A percentile compares a stretch with the other conserved stretches of the same genome.
These are phyloP conservation scores for Crocodylus rhombifer DNA, from an alignment of 2,797 vertebrate genomes.

Conservation along the genomic window DNA sequence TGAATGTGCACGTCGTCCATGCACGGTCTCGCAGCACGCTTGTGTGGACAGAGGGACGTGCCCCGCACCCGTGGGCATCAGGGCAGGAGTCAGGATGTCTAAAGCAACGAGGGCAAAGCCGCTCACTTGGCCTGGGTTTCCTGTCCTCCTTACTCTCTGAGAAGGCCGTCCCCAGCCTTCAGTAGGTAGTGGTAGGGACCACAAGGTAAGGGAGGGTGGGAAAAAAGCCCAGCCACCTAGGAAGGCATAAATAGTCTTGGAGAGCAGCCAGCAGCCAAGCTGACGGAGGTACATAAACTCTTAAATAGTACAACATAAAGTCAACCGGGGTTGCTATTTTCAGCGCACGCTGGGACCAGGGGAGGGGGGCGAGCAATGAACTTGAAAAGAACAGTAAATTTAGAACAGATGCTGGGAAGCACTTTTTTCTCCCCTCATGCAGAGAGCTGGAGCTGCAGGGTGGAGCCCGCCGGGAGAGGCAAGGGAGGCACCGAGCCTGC, in stretches of 20 bases:
- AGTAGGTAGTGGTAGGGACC: not conserved
- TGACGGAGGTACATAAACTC: not conserved
- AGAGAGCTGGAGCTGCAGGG: not conserved
- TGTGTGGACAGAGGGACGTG: not conserved
- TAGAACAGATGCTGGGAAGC: conserved; percentile 26
- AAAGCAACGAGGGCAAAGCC: not conserved
- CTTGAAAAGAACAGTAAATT: conserved; percentile 48
- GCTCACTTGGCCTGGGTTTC: not conserved
- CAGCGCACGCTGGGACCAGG: not conserved
- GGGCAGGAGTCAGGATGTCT: not conserved
- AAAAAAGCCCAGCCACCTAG: not conserved
- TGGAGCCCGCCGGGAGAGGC: not conserved
- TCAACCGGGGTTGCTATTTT: not conserved
- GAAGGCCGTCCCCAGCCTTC: not conserved
- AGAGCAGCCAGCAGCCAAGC: no score
- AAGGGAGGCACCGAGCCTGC: not conserved
- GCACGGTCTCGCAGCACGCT: accelerated
- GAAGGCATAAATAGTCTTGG: accelerated
- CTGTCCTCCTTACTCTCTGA: not conserved
- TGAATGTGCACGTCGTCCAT: no score
- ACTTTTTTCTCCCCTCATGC: not conserved
- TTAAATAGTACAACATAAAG: not conserved
- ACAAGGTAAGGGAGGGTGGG: not conserved
- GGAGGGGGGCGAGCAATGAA: not conserved
- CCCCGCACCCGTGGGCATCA: not conserved